Evolutionary conservation across 2,888 invertebrate species (phyloP), one percentile per base, ranked within the genome.

Genomic region (Trachelus tabidus): DNA sequence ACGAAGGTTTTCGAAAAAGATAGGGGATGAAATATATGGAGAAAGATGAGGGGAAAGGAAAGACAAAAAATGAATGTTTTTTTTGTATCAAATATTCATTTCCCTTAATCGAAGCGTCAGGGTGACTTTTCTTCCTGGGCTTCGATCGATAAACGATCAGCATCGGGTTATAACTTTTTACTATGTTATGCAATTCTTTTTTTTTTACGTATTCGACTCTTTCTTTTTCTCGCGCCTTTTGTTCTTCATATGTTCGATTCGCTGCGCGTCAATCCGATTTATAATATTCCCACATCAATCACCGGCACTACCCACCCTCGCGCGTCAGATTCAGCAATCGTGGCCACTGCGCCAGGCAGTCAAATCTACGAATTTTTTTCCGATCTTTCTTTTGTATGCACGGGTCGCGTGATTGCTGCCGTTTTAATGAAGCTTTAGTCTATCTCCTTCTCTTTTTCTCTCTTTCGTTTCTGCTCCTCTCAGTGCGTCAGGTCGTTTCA

Each of bases 241-340:
- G n/a, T 69, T 4, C 4, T 31, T 71, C 31, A 23, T 56, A 23
- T 9, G 56, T 23, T 56, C 56, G 56, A 56, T 2, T 56, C 56
- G 23, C 56, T 23, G 23, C 71, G 71, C 71, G 3, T 71, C 23
- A 23, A 9, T 56, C 12, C 23, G 71, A 71, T 71, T 34, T 71
- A 34, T 71, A 34, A 71, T 71, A 71, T 71, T 71, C 31, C 31
- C 11, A 34, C 71, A 71, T 71, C 71, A 71, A 71, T 71, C 71
- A 71, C 15, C 9, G 71, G 33, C 71, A 3, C 31, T 6, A 1
- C 71, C 71, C 71, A 31, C 15, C 71, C 71, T 12, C 31, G 33
- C 71, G 9, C 71, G 71, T 33, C 31, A 31, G 31, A 71, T 71
- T 34, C 71, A 23, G 15, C 15, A 15, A 34, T 33, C 12, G n/a